A percentile compares a stretch with the other conserved stretches of the same genome.
These are phyloP conservation scores for Acanthiza pusilla DNA, from an alignment of 2,797 vertebrate genomes.

Conservation along the genomic window DNA sequence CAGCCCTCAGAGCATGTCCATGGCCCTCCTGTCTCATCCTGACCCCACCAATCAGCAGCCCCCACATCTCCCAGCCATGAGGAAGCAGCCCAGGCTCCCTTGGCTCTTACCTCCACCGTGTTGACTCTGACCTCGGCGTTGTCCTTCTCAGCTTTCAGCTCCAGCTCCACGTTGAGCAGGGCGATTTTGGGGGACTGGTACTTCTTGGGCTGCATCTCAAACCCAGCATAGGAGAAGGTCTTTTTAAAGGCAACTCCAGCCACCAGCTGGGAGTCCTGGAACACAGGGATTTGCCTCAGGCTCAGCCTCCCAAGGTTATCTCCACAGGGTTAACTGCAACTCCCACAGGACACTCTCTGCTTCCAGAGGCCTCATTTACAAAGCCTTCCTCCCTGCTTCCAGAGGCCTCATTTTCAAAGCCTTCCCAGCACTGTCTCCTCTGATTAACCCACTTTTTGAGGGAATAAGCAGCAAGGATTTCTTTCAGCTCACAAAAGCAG, in stretches of 20 bases:
- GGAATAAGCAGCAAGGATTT: neutral
- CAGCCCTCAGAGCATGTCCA: neutral
- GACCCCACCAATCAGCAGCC: neutral
- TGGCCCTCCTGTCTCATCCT: fast-evolving
- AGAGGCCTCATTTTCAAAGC: neutral
- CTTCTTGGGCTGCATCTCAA: slow-evolving; percentile 98
- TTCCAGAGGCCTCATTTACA: neutral
- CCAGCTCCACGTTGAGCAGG: slow-evolving; percentile 93
- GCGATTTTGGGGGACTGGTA: slow-evolving; percentile 89
- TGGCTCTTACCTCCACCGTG: slow-evolving; percentile 81
- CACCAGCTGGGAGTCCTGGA: slow-evolving; percentile 90
- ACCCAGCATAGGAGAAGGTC: slow-evolving; percentile 96
- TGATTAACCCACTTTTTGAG: neutral
- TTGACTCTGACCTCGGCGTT: slow-evolving; percentile 94
- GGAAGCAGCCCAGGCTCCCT: neutral
- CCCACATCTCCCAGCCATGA: fast-evolving
- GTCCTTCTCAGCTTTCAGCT: slow-evolving; percentile 96
- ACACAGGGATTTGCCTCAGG: neutral
- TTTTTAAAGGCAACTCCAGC: slow-evolving; percentile 97
- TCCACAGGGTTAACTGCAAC: neutral
- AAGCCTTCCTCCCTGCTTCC: neutral
- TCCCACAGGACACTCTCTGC: neutral
- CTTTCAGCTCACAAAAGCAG: neutral
- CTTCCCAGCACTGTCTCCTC: neutral
- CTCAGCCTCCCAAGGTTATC: neutral